phyloP scores from a whole-genome alignment of 2,113 vertebrate genomes.

The Cepphus grylle region DNA sequence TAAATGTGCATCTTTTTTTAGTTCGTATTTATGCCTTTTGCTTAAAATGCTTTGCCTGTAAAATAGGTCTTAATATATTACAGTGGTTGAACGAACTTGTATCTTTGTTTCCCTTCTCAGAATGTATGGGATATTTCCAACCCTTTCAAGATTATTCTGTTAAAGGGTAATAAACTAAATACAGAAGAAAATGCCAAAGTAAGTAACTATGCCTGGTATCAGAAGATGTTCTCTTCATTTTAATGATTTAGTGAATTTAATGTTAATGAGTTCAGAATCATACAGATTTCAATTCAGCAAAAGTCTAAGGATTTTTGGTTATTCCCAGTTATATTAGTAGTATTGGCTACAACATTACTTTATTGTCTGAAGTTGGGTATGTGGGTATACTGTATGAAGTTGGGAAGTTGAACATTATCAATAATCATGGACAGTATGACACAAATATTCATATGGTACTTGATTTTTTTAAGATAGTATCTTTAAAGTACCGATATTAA shows the following conservation, averaged over 20 bases:
- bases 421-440: background rate
- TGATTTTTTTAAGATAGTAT: background rate
- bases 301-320: background rate
- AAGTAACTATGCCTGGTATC: conserved; percentile 36
- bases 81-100: background rate
- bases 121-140: conserved; percentile 87
- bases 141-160: conserved; percentile 85
- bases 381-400: background rate
- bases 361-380: background rate
- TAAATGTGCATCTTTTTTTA: background rate
- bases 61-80: background rate
- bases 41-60: background rate
- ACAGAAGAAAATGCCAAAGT: conserved; percentile 96
- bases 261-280: background rate
- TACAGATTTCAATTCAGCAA: background rate
- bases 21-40: background rate
- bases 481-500: background rate
- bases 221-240: background rate
- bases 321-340: background rate
- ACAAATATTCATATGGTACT: background rate
- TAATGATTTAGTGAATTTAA: background rate
- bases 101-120: conserved; percentile 53
- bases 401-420: background rate
- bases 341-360: background rate
- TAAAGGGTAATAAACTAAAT: conserved; percentile 92